phyloP scores from a whole-genome alignment of 2,797 vertebrate genomes.

The Philypnodon macrostomus region DNA sequence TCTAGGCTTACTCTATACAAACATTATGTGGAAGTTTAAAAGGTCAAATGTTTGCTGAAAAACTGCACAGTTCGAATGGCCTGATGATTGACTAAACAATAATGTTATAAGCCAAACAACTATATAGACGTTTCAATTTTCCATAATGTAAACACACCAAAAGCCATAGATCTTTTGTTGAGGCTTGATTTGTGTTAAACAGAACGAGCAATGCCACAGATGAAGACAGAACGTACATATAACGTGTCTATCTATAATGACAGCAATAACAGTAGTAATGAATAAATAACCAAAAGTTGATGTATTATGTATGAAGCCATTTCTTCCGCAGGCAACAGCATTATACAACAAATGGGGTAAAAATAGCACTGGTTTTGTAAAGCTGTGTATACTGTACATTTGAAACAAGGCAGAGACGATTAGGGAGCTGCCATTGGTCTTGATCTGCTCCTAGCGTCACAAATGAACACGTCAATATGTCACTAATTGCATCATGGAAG shows the following conservation, averaged over 20 bases:
- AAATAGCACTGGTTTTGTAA: constrained; percentile 36
- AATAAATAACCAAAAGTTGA: constrained; percentile 69
- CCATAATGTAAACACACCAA: constrained; percentile 2
- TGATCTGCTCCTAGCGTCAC: constrained; percentile 22
- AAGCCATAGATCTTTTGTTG: constrained; percentile 50
- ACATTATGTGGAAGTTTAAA: too few relatives aligned
- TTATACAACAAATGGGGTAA: too few relatives aligned
- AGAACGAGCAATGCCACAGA: constrained; percentile 33
- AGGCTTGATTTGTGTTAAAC: constrained; percentile 45
- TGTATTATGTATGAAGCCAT: constrained; percentile 72
- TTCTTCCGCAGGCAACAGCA: constrained; percentile 56
- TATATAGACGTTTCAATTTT: too few relatives aligned
- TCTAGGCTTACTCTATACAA: too few relatives aligned
- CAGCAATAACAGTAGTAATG: constrained; percentile 63
- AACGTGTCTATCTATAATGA: constrained; percentile 58
- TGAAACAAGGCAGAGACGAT: constrained; percentile 22
- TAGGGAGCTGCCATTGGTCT: constrained; percentile 36
- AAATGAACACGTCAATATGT: constrained; percentile 45
- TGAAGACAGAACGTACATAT: constrained; percentile 45
- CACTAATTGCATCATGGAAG: constrained; percentile 42
- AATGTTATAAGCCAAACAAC: too few relatives aligned
- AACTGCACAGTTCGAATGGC: too few relatives aligned
- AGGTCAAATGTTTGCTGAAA: too few relatives aligned
- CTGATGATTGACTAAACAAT: too few relatives aligned
- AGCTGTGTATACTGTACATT: constrained; percentile 29